Evolutionary conservation across 92 coral and sea anemone species (phyloP).

Genomic region (Epizoanthus scotinus): DNA sequence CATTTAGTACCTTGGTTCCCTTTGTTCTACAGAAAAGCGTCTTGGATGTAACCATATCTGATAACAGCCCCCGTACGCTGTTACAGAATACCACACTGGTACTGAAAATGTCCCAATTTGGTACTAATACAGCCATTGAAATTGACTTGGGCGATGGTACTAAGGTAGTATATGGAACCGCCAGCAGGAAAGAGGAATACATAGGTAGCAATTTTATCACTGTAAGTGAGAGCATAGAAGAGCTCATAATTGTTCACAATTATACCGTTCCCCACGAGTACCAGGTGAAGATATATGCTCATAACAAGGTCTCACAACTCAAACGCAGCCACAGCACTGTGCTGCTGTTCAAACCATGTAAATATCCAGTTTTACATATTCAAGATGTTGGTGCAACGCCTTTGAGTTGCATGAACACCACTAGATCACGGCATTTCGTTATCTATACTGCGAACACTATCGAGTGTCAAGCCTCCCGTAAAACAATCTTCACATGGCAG

Average conservation of each 20-base stretch:
- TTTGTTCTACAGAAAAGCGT: background rate
- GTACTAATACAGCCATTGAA: constrained; percentile 38
- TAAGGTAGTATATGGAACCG: constrained; percentile 26
- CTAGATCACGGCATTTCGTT: constrained; percentile 35
- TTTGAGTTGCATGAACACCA: constrained; percentile 22
- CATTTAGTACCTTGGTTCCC: background rate
- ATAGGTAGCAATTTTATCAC: constrained; percentile 23
- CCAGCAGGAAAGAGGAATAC: constrained; percentile 25
- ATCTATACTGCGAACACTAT: constrained; percentile 40
- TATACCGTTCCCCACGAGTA: constrained; percentile 18
- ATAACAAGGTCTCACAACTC: constrained; percentile 54
- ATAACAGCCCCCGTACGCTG: constrained; percentile 60
- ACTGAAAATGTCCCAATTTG: constrained; percentile 43
- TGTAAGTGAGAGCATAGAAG: background rate
- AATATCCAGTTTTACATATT: constrained; percentile 54
- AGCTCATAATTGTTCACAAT: constrained; percentile 32
- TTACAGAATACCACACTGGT: constrained; percentile 35
- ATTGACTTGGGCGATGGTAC: constrained; percentile 66
- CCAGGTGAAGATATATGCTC: constrained; percentile 34
- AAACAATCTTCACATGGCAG: constrained; percentile 60
- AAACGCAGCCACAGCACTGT: constrained; percentile 15
- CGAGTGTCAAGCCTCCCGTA: constrained; percentile 63
- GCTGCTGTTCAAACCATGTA: constrained; percentile 48
- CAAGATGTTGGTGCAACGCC: constrained; percentile 42
- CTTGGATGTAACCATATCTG: constrained; percentile 31